Conservation (phyloP, 2,113 vertebrate genomes). For the Hemiprocne comata region DNA sequence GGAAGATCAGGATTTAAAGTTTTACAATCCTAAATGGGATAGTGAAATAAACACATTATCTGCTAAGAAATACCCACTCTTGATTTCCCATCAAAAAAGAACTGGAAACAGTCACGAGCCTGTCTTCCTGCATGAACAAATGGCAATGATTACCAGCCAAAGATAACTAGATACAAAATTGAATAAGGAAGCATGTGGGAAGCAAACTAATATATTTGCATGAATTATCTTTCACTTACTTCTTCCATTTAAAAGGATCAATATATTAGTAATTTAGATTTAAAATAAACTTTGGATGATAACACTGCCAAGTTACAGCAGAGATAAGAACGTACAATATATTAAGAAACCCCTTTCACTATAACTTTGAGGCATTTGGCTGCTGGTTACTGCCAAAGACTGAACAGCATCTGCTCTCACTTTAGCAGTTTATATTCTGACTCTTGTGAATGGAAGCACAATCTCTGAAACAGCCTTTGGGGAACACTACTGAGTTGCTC, state of each 20-base stretch:
- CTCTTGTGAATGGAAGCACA: constrained; percentile 55
- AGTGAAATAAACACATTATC: neutral
- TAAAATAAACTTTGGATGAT: constrained; percentile 38
- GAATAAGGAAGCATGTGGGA: neutral
- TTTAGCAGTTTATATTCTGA: constrained; percentile 68
- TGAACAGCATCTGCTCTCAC: constrained; percentile 68
- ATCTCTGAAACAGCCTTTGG: constrained; percentile 66
- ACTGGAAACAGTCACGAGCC: neutral
- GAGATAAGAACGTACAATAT: constrained; percentile 46
- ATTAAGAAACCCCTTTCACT: constrained; percentile 53
- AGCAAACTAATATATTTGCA: neutral
- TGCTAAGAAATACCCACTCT: constrained; percentile 15
- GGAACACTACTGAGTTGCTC: constrained; percentile 58
- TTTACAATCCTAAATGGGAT: neutral
- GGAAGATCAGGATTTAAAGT: constrained; percentile 1
- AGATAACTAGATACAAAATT: neutral
- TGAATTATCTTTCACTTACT: constrained; percentile 24
- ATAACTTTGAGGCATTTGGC: constrained; percentile 68
- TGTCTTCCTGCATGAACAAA: constrained; percentile 18
- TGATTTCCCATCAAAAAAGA: neutral
- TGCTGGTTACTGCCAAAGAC: constrained; percentile 57
- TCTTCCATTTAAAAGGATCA: constrained; percentile 8
- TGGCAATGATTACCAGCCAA: neutral
- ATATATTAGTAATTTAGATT: constrained; percentile 19
- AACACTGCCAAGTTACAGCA: constrained; percentile 34